phyloP scores from a whole-genome alignment of 2,888 invertebrate genomes.

The Keiferia lycopersicella region DNA sequence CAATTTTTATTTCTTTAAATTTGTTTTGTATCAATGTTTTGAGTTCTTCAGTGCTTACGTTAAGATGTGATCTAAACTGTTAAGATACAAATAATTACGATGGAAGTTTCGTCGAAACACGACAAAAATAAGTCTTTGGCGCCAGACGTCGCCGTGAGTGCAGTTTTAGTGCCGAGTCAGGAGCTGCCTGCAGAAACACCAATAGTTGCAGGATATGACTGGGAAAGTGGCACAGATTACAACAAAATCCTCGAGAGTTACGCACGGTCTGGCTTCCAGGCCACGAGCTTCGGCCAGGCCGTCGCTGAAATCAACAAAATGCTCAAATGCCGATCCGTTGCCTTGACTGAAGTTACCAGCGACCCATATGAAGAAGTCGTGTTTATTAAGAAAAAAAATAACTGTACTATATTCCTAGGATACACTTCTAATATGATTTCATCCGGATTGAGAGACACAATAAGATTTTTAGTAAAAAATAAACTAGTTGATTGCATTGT shows the following conservation, averaged over 20 bases:
- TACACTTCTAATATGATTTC: conserved; percentile 99
- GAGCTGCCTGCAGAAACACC: conserved; percentile 85
- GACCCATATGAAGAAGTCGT: conserved; percentile 88
- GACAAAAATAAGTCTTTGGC: conserved; percentile 55
- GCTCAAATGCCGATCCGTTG: conserved; percentile 87
- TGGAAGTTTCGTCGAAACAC: conserved; percentile 53
- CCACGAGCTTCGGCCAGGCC: conserved; percentile 95
- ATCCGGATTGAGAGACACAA: conserved; percentile 94
- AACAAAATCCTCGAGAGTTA: conserved; percentile 91
- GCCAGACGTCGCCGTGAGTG: conserved; percentile 83
- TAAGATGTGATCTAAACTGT: too few species aligned
- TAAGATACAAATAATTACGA: conserved; percentile 31
- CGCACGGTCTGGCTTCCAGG: conserved; percentile 95
- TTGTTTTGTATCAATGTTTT: too few species aligned
- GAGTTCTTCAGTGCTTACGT: too few species aligned
- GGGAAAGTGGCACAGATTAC: conserved; percentile 94
- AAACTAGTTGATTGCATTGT: conserved; percentile 96
- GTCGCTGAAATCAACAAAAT: conserved; percentile 96
- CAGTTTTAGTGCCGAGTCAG: conserved; percentile 87
- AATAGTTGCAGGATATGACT: conserved; percentile 93
- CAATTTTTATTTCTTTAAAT: too few species aligned
- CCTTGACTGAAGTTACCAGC: conserved; percentile 84
- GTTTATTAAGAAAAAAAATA: conserved; percentile 88
- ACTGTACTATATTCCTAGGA: conserved; percentile 97
- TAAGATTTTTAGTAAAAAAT: conserved; percentile 85